phyloP scores from a whole-genome alignment of 2,797 vertebrate genomes.

The Lateolabrax maculatus region DNA sequence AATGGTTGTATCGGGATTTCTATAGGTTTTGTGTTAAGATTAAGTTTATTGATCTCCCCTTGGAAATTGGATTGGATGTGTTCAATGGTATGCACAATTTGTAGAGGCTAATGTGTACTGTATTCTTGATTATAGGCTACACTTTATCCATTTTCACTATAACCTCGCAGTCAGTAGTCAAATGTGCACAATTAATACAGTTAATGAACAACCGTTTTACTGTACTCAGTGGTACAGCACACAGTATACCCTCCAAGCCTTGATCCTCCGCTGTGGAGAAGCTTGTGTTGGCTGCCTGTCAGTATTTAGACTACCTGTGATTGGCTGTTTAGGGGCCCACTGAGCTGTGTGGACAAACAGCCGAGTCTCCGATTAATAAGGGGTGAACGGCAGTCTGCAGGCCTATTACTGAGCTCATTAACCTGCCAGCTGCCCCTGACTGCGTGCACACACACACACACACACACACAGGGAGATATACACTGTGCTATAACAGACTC shows the following conservation, averaged over 20 bases:
- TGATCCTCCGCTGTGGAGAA: conserved; percentile 27
- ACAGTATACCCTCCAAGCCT: not conserved
- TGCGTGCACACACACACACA: conserved; percentile 10
- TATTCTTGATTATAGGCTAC: conserved; percentile 6
- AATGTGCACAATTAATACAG: not conserved
- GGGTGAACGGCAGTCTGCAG: conserved; percentile 62
- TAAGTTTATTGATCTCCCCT: conserved; percentile 49
- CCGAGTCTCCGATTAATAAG: conserved; percentile 69
- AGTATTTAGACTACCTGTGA: conserved; percentile 61
- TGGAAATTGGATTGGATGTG: conserved; percentile 41
- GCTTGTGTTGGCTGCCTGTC: conserved; percentile 55
- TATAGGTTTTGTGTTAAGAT: conserved; percentile 37
- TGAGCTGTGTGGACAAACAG: conserved; percentile 68
- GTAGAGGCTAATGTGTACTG: conserved; percentile 5
- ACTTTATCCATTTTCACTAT: conserved; percentile 6
- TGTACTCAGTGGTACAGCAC: not conserved
- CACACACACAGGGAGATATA: conserved; percentile 20
- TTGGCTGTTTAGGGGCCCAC: conserved; percentile 59
- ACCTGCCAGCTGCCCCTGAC: conserved; percentile 60
- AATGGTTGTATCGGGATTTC: conserved; percentile 44
- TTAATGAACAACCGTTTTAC: conserved; percentile 4
- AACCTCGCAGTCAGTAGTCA: not conserved
- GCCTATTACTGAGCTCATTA: conserved; percentile 76
- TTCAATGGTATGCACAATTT: conserved; percentile 8
- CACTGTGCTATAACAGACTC: conserved; percentile 17